These are phyloP conservation scores for Eumaeus atala DNA, from an alignment of 1,140 invertebrate genomes.

Conservation along the genomic window DNA sequence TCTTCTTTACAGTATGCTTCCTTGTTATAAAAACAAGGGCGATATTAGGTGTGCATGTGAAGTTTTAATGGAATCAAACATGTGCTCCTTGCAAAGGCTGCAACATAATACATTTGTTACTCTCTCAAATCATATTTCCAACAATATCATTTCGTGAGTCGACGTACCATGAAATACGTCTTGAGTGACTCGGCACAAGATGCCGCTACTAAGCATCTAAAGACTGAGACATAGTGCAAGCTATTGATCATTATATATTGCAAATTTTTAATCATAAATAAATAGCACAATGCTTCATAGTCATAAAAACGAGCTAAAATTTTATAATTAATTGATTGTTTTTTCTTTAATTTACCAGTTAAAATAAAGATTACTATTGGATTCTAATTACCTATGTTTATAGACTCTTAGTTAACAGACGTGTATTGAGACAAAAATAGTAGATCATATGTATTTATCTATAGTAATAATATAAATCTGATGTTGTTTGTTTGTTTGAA, in stretches of 20 bases:
- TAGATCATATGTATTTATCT: too few species aligned
- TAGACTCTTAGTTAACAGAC: too few species aligned
- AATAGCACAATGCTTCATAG: too few species aligned
- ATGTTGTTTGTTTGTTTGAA: too few species aligned
- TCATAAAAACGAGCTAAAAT: too few species aligned
- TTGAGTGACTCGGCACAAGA: constrained; percentile 70
- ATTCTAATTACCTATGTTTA: too few species aligned
- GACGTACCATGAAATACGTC: constrained; percentile 72
- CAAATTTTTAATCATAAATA: too few species aligned
- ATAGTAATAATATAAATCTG: too few species aligned
- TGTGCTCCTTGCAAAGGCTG: constrained; percentile 24
- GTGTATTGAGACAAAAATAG: too few species aligned
- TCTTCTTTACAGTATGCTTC: neutral
- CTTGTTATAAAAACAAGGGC: constrained; percentile 17
- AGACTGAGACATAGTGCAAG: constrained; percentile 24
- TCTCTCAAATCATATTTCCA: constrained; percentile 62
- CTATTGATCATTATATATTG: constrained; percentile 19
- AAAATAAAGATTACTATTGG: too few species aligned
- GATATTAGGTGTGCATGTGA: constrained; percentile 14
- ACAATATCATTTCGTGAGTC: constrained; percentile 70
- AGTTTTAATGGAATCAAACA: constrained; percentile 28
- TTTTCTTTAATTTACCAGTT: too few species aligned
- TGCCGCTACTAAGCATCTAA: constrained; percentile 44
- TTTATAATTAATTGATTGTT: too few species aligned
- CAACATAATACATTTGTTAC: constrained; percentile 63